Conservation (phyloP, 2,888 invertebrate genomes). For the Alcis repandata region DNA sequence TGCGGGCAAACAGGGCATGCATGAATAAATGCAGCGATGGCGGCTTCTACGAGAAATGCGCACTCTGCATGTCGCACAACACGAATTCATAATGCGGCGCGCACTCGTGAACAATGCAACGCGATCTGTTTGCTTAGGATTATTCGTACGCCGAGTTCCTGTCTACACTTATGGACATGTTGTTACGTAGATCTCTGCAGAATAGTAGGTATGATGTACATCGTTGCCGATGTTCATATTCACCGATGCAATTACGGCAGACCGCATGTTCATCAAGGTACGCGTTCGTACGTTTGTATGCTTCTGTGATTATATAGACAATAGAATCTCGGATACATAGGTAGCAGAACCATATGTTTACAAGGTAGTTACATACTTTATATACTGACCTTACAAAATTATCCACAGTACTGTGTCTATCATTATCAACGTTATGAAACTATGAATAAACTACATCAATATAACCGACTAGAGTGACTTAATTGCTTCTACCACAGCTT, state of each 20-base stretch:
- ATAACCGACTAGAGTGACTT: neutral
- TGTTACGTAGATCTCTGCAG: neutral
- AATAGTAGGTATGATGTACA: too few species aligned
- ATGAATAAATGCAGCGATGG: slow-evolving; percentile 38
- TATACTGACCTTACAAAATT: neutral
- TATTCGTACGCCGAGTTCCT: slow-evolving; percentile 19
- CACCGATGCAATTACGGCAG: too few species aligned
- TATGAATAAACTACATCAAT: slow-evolving; percentile 1
- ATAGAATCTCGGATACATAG: too few species aligned
- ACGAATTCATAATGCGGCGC: slow-evolving; percentile 38
- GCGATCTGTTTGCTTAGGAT: slow-evolving; percentile 36
- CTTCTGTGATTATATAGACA: too few species aligned
- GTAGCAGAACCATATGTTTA: too few species aligned
- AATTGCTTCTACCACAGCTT: slow-evolving; percentile 4
- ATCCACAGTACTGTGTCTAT: neutral
- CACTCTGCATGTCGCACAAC: slow-evolving; percentile 35
- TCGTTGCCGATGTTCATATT: too few species aligned
- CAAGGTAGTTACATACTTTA: too few species aligned
- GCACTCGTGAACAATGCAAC: slow-evolving; percentile 33
- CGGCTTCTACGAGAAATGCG: slow-evolving; percentile 34
- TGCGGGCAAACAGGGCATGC: slow-evolving; percentile 38
- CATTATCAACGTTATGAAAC: slow-evolving; percentile 4
- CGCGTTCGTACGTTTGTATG: too few species aligned
- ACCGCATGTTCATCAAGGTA: too few species aligned
- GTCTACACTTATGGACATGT: neutral